Base-by-base conservation (phyloP, 2,113 vertebrate species). In the Nanorana parkeri region DNA sequence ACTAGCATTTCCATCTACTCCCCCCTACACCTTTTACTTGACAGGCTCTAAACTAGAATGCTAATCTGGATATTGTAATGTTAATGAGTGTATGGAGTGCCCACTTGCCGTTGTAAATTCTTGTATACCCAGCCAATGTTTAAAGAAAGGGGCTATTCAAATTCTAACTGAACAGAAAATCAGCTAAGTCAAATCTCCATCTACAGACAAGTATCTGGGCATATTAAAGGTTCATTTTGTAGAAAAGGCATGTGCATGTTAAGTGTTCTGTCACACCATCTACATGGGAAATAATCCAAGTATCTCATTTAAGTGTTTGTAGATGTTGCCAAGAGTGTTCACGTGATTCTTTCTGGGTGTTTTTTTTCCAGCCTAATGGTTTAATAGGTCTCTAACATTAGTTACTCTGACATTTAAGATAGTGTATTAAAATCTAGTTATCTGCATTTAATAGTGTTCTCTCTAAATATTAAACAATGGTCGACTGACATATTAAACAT, bases 21-120 rank as follows among this genome's bases (percentile, higher is more conserved):
- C 3, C 21, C 23, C 7, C 23, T 56, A 32, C 7, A 64, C 10
- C 20, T 54, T 41, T 68, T 19, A 76, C 58, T 76, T 3, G 63
- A 72, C 36, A 80, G 68, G 26, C 71, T 58, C 32, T 23, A 28
- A 76, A 68, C 51, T n/a, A 55, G 71, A 67, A 83, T 83, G 80
- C 80, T 76, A 83, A 83, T 83, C 72, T 76, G 52, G 63, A 68
- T 32, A 83, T 83, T 83, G 63, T 83, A 60, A 83, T 83, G 80
- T 29, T 76, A 83, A 83, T 83, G 16, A 41, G 64, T 17, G 19
- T 41, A 68, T 76, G 72, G 36, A 83, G 80, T 76, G 32, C 80
- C 71, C 80, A 83, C 80, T 83, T 83, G 69, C 61, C 32, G 7
- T 58, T 56, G 79, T 56, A 71, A 58, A 75, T 74, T 82, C 80